Percentiles rank a stretch among this genome's conserved stretches.
Evolutionary conservation across 2,888 invertebrate species (phyloP).

Genomic region (Lypha dubia): DNA sequence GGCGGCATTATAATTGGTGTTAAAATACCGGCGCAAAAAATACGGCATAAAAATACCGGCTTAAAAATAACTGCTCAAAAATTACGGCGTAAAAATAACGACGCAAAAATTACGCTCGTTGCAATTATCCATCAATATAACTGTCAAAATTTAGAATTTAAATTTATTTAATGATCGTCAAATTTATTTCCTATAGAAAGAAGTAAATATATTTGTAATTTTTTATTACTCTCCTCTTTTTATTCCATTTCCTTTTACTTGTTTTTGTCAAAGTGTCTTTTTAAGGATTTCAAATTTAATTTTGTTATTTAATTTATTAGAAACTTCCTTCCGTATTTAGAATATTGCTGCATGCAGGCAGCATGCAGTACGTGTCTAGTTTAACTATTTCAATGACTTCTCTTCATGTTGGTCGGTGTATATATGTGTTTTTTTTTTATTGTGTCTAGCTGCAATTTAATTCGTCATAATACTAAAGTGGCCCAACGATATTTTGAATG

Average conservation of each 20-base stretch:
- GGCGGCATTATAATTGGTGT: too few relatives aligned
- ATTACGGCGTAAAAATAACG: too few relatives aligned
- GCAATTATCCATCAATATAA: too few relatives aligned
- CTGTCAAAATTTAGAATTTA: background rate
- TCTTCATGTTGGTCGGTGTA: constrained; percentile 4
- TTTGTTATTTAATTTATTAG: constrained; percentile 69
- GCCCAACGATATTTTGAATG: constrained; percentile 68
- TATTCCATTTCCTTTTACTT: constrained; percentile 49
- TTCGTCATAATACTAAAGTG: constrained; percentile 59
- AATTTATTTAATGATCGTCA: constrained; percentile 10
- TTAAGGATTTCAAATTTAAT: constrained; percentile 62
- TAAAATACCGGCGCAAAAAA: too few relatives aligned
- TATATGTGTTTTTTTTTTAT: too few relatives aligned
- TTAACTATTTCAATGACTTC: constrained; percentile 12
- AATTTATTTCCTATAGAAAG: constrained; percentile 32
- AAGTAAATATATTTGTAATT: background rate
- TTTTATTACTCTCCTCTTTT: too few relatives aligned
- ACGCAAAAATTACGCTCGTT: too few relatives aligned
- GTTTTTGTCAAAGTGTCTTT: constrained; percentile 33
- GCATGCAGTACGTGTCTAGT: constrained; percentile 42
- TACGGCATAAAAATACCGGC: too few relatives aligned
- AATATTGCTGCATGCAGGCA: constrained; percentile 43
- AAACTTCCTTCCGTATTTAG: constrained; percentile 67
- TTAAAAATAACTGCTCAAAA: too few relatives aligned
- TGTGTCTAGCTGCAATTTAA: constrained; percentile 53